Evolutionary conservation across 2,888 invertebrate species (phyloP).

Genomic region (Phania funesta): DNA sequence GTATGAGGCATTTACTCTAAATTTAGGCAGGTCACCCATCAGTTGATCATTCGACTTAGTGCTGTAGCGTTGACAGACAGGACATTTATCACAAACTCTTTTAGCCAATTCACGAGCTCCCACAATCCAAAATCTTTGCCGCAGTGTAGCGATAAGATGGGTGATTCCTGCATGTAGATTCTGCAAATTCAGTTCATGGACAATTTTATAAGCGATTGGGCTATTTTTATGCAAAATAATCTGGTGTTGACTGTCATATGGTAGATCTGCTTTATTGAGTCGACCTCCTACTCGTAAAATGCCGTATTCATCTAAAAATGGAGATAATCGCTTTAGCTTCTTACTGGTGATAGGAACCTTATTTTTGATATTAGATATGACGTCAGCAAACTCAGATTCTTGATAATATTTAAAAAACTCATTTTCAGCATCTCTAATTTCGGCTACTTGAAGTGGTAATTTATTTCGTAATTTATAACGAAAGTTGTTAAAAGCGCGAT

Average conservation of each 20-base stretch:
- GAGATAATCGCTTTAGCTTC: no score
- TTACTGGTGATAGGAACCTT: no score
- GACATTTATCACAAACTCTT: not conserved
- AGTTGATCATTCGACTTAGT: no score
- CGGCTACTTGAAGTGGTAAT: not conserved
- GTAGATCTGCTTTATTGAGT: slow-evolving; percentile 1
- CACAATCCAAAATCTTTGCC: slow-evolving; percentile 15
- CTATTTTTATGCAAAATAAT: slow-evolving; percentile 32
- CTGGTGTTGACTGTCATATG: slow-evolving; percentile 40
- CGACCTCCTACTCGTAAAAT: slow-evolving; percentile 23
- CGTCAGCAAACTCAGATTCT: not conserved
- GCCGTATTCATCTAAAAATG: slow-evolving; percentile 5
- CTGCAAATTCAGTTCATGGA: not conserved
- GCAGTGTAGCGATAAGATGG: not conserved
- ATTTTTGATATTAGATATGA: not conserved
- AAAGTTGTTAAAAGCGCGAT: slow-evolving; percentile 10
- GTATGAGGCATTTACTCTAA: no score
- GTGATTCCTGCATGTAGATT: slow-evolving; percentile 25
- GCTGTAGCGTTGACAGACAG: slow-evolving; percentile 27
- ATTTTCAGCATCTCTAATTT: slow-evolving; percentile 24
- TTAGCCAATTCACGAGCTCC: slow-evolving; percentile 12
- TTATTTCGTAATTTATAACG: not conserved
- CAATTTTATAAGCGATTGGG: slow-evolving; percentile 18
- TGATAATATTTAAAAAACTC: slow-evolving; percentile 17
- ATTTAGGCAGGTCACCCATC: no score